phyloP scores from a whole-genome alignment of 1,140 invertebrate species.

The Drosophila repletoides region DNA sequence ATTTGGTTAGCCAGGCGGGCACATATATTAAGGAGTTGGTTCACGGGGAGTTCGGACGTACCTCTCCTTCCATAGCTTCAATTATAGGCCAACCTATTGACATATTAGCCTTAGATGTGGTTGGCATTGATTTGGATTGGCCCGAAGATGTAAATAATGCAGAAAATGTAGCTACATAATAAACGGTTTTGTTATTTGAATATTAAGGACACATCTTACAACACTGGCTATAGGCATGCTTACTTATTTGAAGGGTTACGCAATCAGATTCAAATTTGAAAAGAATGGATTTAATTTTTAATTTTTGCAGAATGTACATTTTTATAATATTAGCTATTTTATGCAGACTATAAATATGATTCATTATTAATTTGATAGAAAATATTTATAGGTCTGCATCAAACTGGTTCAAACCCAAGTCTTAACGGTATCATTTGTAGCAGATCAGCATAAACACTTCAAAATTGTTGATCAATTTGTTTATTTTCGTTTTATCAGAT shows the following conservation, averaged over 20 bases:
- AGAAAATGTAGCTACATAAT: conserved; percentile 17
- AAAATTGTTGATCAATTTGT: no score
- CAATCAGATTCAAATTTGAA: no score
- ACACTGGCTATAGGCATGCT: conserved; percentile 7
- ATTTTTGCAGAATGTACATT: no score
- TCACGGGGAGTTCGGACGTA: conserved; percentile 96
- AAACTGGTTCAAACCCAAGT: no score
- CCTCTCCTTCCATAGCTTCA: conserved; percentile 86
- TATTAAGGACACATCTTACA: neutral
- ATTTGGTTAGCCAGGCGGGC: conserved; percentile 93
- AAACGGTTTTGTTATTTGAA: conserved; percentile 5
- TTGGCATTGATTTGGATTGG: conserved; percentile 87
- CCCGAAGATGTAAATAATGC: conserved; percentile 83
- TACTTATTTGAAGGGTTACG: neutral
- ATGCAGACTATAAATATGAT: no score
- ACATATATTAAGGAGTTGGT: conserved; percentile 99
- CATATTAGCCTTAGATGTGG: conserved; percentile 88
- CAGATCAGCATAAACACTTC: no score
- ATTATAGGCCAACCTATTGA: conserved; percentile 88
- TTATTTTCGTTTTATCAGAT: no score
- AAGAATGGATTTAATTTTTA: no score
- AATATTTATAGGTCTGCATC: no score
- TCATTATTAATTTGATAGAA: no score
- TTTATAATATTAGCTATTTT: no score
- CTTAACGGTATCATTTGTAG: no score